Evolutionary conservation across 92 coral and sea anemone genomes (phyloP).

Genomic region (Heliopora coerulea): DNA sequence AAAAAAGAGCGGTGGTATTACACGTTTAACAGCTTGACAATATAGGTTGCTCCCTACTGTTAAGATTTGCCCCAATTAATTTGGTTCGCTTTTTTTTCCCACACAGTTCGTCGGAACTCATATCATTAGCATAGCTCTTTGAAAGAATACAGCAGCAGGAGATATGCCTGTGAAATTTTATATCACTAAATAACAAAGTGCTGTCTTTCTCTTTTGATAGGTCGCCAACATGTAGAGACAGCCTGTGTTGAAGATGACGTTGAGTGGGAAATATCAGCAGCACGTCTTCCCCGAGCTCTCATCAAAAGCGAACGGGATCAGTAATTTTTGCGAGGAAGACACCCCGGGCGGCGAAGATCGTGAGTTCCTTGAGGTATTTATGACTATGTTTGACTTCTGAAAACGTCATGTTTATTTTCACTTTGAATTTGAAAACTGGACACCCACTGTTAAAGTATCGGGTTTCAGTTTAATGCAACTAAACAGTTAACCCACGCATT

Average conservation of each 20-base stretch:
- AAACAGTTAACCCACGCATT: too few relatives aligned
- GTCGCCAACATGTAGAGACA: neutral
- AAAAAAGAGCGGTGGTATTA: too few relatives aligned
- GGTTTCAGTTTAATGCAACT: too few relatives aligned
- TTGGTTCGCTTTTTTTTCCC: too few relatives aligned
- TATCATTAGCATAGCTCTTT: too few relatives aligned
- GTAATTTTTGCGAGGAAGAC: conserved; percentile 29
- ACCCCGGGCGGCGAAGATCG: neutral
- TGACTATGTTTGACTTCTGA: neutral
- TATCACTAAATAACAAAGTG: too few relatives aligned
- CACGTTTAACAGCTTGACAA: too few relatives aligned
- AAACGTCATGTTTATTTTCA: neutral
- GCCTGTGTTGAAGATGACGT: neutral
- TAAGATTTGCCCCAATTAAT: neutral
- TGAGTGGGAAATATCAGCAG: conserved; percentile 35
- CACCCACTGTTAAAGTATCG: too few relatives aligned
- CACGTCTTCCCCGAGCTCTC: conserved; percentile 11
- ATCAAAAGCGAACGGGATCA: conserved; percentile 26
- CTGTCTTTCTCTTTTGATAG: too few relatives aligned
- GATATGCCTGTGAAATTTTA: too few relatives aligned
- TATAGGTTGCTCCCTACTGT: neutral
- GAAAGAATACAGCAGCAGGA: too few relatives aligned
- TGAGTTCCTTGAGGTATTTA: conserved; percentile 21
- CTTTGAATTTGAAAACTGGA: neutral
- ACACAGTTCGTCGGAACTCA: too few relatives aligned